Conservation (phyloP, 2,888 invertebrate genomes). For the Catocala fraxini region DNA sequence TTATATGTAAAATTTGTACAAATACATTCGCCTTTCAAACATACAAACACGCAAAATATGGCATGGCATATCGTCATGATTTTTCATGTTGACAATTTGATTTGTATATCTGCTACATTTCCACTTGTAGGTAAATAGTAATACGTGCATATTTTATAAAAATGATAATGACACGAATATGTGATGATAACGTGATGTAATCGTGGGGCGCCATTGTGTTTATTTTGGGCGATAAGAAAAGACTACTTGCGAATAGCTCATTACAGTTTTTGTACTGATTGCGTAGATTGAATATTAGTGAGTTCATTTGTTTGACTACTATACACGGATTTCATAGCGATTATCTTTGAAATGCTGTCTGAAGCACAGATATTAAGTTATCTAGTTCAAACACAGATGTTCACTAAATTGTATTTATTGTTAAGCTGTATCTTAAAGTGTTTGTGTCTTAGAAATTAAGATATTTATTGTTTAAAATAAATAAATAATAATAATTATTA, state of each 20-base stretch:
- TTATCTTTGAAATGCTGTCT: no score
- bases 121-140: slow-evolving; percentile 23
- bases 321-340: no score
- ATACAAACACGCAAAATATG: background rate
- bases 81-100: background rate
- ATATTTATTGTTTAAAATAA: no score
- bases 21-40: no score
- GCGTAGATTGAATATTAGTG: no score
- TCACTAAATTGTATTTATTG: no score
- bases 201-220: background rate
- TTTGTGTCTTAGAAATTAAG: no score
- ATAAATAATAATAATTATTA: no score
- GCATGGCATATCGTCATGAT: background rate
- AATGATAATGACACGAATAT: slow-evolving; percentile 18
- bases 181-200: slow-evolving; percentile 28
- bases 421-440: no score
- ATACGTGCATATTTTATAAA: slow-evolving; percentile 11
- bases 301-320: no score
- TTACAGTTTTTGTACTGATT: background rate
- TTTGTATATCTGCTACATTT: background rate
- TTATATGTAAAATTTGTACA: background rate
- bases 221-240: slow-evolving; percentile 11
- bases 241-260: background rate
- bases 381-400: no score
- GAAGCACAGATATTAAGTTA: no score